phyloP scores from a whole-genome alignment of 2,888 invertebrate genomes.

The Campoplex nolae region DNA sequence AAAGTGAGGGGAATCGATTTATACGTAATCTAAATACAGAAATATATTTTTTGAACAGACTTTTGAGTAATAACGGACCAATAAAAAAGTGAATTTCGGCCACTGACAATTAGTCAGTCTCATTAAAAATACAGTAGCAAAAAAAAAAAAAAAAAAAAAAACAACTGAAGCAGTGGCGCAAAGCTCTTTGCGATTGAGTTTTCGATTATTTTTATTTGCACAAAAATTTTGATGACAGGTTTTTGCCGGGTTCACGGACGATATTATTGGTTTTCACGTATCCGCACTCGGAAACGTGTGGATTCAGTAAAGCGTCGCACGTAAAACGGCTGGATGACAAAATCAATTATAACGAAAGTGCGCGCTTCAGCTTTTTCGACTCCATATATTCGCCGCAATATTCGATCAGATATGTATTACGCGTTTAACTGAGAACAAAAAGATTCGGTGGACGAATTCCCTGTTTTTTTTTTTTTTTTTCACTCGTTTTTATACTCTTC shows the following conservation, averaged over 20 bases:
- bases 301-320: slow-evolving; percentile 19
- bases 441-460: slow-evolving; percentile 22
- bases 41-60: neutral
- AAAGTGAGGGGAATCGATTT: neutral
- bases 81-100: neutral
- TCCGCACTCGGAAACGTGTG: slow-evolving; percentile 23
- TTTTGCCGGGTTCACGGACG: neutral
- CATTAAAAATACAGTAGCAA: neutral
- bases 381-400: neutral
- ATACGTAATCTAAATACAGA: neutral
- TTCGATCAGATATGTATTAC: slow-evolving; percentile 53
- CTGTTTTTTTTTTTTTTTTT: neutral
- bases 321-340: slow-evolving; percentile 46
- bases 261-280: slow-evolving; percentile 27
- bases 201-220: slow-evolving; percentile 7
- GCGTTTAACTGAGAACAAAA: slow-evolving; percentile 32
- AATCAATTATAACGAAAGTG: slow-evolving; percentile 59
- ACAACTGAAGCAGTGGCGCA: neutral
- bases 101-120: neutral
- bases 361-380: neutral
- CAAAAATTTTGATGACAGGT: neutral
- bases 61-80: neutral
- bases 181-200: neutral
- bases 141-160: no score
- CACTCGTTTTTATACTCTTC: neutral